phyloP scores from a whole-genome alignment of 1,140 invertebrate genomes.

The Glomeris maerens region DNA sequence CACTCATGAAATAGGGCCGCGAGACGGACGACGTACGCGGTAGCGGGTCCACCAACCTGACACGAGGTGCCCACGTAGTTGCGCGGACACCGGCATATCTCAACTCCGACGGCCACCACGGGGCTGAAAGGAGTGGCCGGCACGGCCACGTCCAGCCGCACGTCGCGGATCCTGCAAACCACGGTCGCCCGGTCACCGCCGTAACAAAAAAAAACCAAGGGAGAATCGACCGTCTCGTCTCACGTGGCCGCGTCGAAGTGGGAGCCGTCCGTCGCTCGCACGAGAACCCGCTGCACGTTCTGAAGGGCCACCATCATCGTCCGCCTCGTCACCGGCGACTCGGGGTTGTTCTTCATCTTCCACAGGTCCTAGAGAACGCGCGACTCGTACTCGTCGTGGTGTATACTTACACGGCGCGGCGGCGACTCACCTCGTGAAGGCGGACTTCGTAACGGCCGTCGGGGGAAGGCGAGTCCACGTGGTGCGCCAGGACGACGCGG shows the following conservation, averaged over 20 bases:
- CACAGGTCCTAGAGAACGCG: slow-evolving; percentile 39
- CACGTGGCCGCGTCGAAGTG: slow-evolving; percentile 23
- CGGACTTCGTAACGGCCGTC: slow-evolving; percentile 44
- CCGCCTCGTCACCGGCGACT: slow-evolving; percentile 47
- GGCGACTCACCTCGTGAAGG: slow-evolving; percentile 44
- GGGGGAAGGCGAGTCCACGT: slow-evolving; percentile 30
- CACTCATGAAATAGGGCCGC: too few species aligned
- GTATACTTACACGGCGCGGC: too few species aligned
- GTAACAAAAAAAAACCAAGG: too few species aligned
- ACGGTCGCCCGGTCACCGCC: too few species aligned
- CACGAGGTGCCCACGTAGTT: slow-evolving; percentile 68
- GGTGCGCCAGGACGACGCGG: slow-evolving; percentile 62
- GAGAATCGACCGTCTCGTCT: too few species aligned
- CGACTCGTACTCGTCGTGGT: too few species aligned
- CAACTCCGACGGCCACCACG: slow-evolving; percentile 62
- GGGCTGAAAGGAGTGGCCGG: slow-evolving; percentile 37
- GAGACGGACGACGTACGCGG: too few species aligned
- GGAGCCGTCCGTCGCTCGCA: slow-evolving; percentile 52
- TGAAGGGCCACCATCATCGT: slow-evolving; percentile 80
- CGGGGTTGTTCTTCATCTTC: slow-evolving; percentile 44
- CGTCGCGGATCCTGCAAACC: slow-evolving; percentile 45
- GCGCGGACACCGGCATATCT: slow-evolving; percentile 69
- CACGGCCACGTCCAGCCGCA: slow-evolving; percentile 70
- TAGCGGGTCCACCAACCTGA: too few species aligned
- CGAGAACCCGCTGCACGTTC: slow-evolving; percentile 62